Evolutionary conservation across 2,888 invertebrate species (phyloP).

Genomic region (Zaprionus lineosus): DNA sequence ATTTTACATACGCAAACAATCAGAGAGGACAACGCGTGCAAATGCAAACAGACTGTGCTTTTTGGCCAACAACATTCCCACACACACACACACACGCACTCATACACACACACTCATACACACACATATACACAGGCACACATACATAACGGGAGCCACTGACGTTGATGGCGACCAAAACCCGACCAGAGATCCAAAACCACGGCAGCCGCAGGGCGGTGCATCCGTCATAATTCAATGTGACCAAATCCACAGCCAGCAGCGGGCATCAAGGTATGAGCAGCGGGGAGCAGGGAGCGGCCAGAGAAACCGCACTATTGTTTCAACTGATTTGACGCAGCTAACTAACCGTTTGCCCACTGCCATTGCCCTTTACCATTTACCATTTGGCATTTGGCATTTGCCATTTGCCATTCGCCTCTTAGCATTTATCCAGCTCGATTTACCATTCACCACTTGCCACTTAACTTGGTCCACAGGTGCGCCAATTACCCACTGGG

Average conservation of each 20-base stretch:
- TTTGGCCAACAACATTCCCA: slow-evolving; percentile 42
- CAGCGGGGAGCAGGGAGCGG: slow-evolving; percentile 12
- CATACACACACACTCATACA: too few relatives aligned
- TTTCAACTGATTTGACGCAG: slow-evolving; percentile 72
- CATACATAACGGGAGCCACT: slow-evolving; percentile 4
- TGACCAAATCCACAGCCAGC: slow-evolving; percentile 45
- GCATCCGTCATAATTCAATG: slow-evolving; percentile 69
- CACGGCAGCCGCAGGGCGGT: slow-evolving; percentile 51
- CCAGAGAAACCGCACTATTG: slow-evolving; percentile 64
- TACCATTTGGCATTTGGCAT: too few relatives aligned
- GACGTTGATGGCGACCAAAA: slow-evolving; percentile 39
- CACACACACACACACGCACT: too few relatives aligned
- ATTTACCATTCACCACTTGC: neutral
- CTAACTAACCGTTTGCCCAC: slow-evolving; percentile 59
- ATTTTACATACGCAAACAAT: slow-evolving; percentile 66
- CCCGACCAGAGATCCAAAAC: too few relatives aligned
- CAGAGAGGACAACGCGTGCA: slow-evolving; percentile 11
- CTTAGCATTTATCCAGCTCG: too few relatives aligned
- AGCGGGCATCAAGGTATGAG: too few relatives aligned
- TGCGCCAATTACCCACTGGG: slow-evolving; percentile 85
- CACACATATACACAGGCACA: too few relatives aligned
- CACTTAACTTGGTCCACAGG: slow-evolving; percentile 52
- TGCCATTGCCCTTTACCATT: neutral
- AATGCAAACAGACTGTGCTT: slow-evolving; percentile 70
- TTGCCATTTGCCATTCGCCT: too few relatives aligned